Conservation (phyloP, 1,140 invertebrate species). For the Papilio xuthus region DNA sequence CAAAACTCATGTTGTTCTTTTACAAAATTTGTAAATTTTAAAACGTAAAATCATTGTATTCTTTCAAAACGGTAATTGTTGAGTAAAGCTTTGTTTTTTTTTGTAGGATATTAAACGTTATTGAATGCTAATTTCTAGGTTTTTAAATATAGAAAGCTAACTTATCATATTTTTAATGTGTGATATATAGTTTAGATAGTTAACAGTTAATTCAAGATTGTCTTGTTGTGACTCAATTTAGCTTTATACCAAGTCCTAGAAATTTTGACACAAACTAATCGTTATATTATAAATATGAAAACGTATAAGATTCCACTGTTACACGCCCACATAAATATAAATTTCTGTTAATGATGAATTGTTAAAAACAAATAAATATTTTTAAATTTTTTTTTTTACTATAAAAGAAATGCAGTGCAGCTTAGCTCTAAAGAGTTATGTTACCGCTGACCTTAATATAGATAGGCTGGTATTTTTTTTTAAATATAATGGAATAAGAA, state of each 20-base stretch:
- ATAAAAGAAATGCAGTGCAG: too few species aligned
- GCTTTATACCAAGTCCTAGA: conserved; percentile 32
- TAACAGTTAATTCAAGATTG: conserved; percentile 25
- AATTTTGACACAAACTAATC: conserved; percentile 35
- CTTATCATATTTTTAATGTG: conserved; percentile 34
- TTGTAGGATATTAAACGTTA: conserved; percentile 2
- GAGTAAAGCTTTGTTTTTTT: conserved; percentile 2
- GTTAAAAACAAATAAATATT: conserved; percentile 18
- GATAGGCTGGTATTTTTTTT: background rate
- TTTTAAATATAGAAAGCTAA: conserved; percentile 1
- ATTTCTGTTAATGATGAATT: background rate
- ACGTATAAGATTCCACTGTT: background rate
- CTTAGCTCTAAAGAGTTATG: too few species aligned
- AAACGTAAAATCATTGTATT: background rate
- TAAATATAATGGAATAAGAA: background rate
- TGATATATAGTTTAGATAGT: conserved; percentile 17
- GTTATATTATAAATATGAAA: conserved; percentile 12
- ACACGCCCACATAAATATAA: conserved; percentile 18
- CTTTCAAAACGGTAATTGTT: conserved; percentile 17
- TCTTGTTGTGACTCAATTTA: conserved; percentile 14
- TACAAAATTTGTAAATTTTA: background rate
- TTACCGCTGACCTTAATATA: too few species aligned
- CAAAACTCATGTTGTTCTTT: background rate
- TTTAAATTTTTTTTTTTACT: background rate
- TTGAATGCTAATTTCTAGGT: conserved; percentile 26